A percentile compares a stretch with the other conserved stretches of the same genome.
phyloP scores from a whole-genome alignment of 2,888 invertebrate species.

The Cosmia trapezina region DNA sequence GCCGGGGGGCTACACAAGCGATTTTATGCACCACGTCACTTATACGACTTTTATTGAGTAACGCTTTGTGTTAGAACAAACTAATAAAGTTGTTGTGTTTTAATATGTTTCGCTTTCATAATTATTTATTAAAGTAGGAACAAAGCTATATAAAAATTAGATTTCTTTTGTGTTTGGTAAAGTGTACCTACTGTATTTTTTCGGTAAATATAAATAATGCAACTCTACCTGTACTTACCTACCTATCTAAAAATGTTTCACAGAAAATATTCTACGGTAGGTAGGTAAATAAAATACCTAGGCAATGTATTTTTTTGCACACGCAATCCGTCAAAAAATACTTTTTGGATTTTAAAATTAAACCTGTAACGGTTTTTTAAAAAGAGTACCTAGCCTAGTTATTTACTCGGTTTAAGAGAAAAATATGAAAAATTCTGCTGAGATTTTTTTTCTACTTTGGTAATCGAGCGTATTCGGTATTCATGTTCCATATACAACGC shows the following conservation, averaged over 20 bases:
- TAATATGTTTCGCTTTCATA: conserved; percentile 15
- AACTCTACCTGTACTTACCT: neutral
- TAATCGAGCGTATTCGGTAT: neutral
- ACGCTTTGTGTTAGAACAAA: conserved; percentile 74
- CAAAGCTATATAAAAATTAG: neutral
- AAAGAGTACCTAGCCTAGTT: neutral
- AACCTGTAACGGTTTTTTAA: neutral
- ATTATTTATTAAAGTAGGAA: neutral
- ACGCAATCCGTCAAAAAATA: neutral
- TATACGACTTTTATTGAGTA: conserved; percentile 79
- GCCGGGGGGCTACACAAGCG: conserved; percentile 73
- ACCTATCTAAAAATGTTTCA: neutral
- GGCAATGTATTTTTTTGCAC: neutral
- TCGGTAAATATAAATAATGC: neutral
- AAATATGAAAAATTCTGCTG: neutral
- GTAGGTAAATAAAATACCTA: neutral
- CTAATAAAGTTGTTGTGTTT: conserved; percentile 61
- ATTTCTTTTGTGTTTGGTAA: neutral
- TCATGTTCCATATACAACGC: too few relatives aligned
- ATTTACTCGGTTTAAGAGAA: neutral
- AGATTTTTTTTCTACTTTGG: neutral
- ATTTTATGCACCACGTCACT: conserved; percentile 81
- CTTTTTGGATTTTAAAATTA: neutral
- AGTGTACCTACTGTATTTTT: neutral
- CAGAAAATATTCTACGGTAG: neutral